Evolutionary conservation across 2,113 vertebrate species (phyloP).

Genomic region (Zingel zingel): DNA sequence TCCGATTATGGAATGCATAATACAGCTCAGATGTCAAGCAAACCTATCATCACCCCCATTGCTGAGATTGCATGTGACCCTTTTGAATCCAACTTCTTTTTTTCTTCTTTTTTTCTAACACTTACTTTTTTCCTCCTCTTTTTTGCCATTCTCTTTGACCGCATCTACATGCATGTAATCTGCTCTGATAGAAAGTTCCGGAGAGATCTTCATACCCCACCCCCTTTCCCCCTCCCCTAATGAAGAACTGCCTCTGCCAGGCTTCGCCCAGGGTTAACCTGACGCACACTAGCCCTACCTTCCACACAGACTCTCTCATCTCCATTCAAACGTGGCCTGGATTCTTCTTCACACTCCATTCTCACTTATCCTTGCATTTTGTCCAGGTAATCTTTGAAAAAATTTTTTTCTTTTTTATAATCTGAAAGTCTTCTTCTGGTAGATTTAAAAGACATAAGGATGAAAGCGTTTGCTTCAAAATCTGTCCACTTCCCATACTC

Average conservation of each 20-base stretch:
- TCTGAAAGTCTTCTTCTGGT: constrained; percentile 71
- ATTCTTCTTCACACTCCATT: constrained; percentile 73
- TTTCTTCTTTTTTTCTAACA: constrained; percentile 78
- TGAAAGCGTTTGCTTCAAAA: constrained; percentile 73
- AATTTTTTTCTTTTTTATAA: constrained; percentile 60
- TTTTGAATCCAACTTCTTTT: constrained; percentile 74
- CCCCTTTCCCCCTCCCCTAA: not conserved
- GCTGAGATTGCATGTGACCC: constrained; percentile 63
- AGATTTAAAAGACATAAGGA: constrained; percentile 79
- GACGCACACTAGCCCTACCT: constrained; percentile 26
- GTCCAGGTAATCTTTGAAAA: constrained; percentile 63
- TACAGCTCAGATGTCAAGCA: constrained; percentile 73
- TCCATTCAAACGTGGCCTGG: constrained; percentile 68
- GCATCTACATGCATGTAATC: constrained; percentile 76
- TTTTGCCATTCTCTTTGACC: constrained; percentile 50
- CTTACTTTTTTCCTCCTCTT: constrained; percentile 53
- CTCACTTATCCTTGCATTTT: constrained; percentile 71
- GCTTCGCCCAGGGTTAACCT: constrained; percentile 66
- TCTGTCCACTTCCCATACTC: constrained; percentile 40
- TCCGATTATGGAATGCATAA: constrained; percentile 76
- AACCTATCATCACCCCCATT: constrained; percentile 75
- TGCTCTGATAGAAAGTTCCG: constrained; percentile 74
- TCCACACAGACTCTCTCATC: constrained; percentile 67
- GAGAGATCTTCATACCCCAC: constrained; percentile 55
- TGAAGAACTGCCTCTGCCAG: constrained; percentile 54